Evolutionary conservation across 1,140 invertebrate species (phyloP).

Genomic region (Drosophila quadrilineata): DNA sequence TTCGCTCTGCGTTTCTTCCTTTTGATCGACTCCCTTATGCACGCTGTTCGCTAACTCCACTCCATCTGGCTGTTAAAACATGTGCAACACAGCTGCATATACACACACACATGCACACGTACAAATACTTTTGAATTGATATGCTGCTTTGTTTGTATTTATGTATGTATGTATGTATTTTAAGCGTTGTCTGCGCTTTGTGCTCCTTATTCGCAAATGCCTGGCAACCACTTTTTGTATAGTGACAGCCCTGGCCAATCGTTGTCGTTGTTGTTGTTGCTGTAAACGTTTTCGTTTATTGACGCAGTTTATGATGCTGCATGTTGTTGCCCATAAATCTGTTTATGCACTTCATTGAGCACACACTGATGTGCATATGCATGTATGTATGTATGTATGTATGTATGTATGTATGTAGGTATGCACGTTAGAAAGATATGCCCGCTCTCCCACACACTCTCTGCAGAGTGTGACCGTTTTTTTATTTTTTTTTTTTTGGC

Average conservation of each 20-base stretch:
- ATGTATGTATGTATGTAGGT: neutral
- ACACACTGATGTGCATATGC: slow-evolving; percentile 13
- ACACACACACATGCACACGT: slow-evolving; percentile 2
- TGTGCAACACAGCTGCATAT: slow-evolving; percentile 68
- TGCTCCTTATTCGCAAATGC: slow-evolving; percentile 56
- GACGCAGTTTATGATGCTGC: slow-evolving; percentile 77
- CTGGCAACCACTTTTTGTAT: slow-evolving; percentile 65
- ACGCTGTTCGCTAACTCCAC: neutral
- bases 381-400: neutral
- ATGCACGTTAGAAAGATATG: too few relatives aligned
- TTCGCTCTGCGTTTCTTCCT: too few relatives aligned
- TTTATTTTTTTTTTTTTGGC: neutral
- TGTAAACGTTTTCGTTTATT: slow-evolving; percentile 75
- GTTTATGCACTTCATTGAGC: slow-evolving; percentile 74
- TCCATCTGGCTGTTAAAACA: slow-evolving; percentile 49
- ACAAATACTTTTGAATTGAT: too few relatives aligned
- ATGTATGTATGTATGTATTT: slow-evolving; percentile 24
- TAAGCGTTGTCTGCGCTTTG: slow-evolving; percentile 64
- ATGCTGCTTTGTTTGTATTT: neutral
- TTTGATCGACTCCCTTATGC: slow-evolving; percentile 1
- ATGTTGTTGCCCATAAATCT: slow-evolving; percentile 68
- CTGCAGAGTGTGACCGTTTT: slow-evolving; percentile 13
- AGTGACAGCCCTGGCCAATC: slow-evolving; percentile 31
- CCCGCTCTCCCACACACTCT: neutral
- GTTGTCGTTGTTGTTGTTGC: slow-evolving; percentile 36